phyloP scores from a whole-genome alignment of 2,113 vertebrate genomes.

The Platichthys flesus region DNA sequence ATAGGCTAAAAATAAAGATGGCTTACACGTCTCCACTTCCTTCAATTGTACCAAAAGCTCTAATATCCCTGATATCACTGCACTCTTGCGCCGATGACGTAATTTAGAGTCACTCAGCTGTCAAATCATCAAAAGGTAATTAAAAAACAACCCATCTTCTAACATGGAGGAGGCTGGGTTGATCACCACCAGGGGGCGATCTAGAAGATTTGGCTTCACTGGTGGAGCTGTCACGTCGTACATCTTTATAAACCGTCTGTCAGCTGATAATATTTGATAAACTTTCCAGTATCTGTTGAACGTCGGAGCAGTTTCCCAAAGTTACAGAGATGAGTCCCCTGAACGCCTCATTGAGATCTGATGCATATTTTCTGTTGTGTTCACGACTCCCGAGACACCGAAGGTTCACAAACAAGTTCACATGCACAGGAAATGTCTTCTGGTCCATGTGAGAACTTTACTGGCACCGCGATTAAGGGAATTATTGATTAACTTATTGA shows the following conservation, averaged over 20 bases:
- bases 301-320: background rate
- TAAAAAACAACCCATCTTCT: no score
- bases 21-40: no score
- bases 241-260: no score
- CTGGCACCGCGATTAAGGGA: background rate
- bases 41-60: no score
- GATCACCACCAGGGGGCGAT: background rate
- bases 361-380: background rate
- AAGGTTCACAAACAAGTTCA: slow-evolving; percentile 1
- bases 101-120: no score
- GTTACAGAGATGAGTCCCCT: background rate
- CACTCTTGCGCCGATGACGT: no score
- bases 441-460: background rate
- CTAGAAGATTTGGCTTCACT: no score
- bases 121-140: no score
- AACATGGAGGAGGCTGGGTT: no score
- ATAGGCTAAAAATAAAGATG: no score
- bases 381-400: background rate
- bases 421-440: background rate
- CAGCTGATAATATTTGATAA: background rate
- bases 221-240: no score
- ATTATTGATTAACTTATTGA: slow-evolving; percentile 19
- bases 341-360: background rate
- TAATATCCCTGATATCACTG: no score
- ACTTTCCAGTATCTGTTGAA: background rate